phyloP scores from a whole-genome alignment of 2,113 vertebrate species.

The Toxotes jaculatrix region DNA sequence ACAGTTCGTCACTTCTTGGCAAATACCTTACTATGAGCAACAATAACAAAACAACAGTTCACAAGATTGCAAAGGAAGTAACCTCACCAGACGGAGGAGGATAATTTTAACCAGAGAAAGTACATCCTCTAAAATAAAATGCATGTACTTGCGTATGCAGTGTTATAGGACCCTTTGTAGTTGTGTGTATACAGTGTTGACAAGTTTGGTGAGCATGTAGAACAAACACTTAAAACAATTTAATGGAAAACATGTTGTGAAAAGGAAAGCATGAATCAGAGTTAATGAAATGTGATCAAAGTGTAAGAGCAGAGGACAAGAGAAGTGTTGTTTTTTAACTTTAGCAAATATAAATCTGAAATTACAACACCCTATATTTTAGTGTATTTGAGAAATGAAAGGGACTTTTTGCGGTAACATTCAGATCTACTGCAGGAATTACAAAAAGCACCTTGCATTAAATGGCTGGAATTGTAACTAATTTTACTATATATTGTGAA shows the following conservation, averaged over 20 bases:
- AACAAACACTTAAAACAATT: not conserved
- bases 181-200: constrained; percentile 2
- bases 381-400: not conserved
- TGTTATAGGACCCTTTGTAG: not conserved
- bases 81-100: constrained; percentile 45
- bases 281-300: not conserved
- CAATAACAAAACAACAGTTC: constrained; percentile 67
- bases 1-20: constrained; percentile 73
- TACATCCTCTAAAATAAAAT: constrained; percentile 25
- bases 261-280: not conserved
- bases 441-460: too few species aligned
- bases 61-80: constrained; percentile 55
- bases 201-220: constrained; percentile 15
- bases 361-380: not conserved
- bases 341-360: not conserved
- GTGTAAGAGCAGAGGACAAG: not conserved
- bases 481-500: not conserved
- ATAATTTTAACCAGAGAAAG: constrained; percentile 53
- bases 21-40: constrained; percentile 69
- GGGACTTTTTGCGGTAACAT: not conserved
- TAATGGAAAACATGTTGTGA: constrained; percentile 10
- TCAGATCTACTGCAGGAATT: too few species aligned
- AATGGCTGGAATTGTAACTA: too few species aligned
- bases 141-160: constrained; percentile 13
- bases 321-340: not conserved